Percentiles rank a stretch among this genome's conserved stretches.
These are phyloP conservation scores for Danionella cerebrum DNA, from an alignment of 2,113 vertebrate genomes.

Conservation along the genomic window DNA sequence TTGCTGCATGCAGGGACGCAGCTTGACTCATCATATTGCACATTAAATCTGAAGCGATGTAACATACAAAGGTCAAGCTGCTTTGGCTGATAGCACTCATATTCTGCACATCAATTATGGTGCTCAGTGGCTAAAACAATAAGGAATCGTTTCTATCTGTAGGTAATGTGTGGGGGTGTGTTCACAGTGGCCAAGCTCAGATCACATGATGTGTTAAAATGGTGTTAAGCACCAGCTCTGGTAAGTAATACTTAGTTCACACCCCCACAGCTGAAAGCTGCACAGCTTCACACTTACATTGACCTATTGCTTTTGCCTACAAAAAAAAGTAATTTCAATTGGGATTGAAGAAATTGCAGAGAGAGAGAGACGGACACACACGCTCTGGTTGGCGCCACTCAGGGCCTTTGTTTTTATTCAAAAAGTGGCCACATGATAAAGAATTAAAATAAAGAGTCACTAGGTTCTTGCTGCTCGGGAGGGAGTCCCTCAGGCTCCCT, in stretches of 20 bases:
- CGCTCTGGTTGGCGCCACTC: too few relatives aligned
- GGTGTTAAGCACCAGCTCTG: neutral
- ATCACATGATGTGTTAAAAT: neutral
- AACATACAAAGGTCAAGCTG: conserved; percentile 44
- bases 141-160: conserved; percentile 4
- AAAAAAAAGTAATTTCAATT: too few relatives aligned
- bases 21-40: conserved; percentile 12
- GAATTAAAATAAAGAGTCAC: too few relatives aligned
- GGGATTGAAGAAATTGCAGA: too few relatives aligned
- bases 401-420: too few relatives aligned
- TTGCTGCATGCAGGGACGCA: neutral
- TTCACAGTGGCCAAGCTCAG: neutral
- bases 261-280: neutral
- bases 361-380: too few relatives aligned
- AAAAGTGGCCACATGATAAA: too few relatives aligned
- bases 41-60: conserved; percentile 31
- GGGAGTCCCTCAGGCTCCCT: too few relatives aligned
- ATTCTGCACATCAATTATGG: conserved; percentile 33
- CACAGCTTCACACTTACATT: neutral
- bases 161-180: conserved; percentile 3
- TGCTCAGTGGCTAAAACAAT: conserved; percentile 35
- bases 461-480: too few relatives aligned
- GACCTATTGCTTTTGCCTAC: too few relatives aligned
- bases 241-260: neutral
- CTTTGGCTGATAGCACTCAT: conserved; percentile 35